Base-by-base conservation (phyloP, 1,140 invertebrate species). In the Alviniconcha marisindica region DNA sequence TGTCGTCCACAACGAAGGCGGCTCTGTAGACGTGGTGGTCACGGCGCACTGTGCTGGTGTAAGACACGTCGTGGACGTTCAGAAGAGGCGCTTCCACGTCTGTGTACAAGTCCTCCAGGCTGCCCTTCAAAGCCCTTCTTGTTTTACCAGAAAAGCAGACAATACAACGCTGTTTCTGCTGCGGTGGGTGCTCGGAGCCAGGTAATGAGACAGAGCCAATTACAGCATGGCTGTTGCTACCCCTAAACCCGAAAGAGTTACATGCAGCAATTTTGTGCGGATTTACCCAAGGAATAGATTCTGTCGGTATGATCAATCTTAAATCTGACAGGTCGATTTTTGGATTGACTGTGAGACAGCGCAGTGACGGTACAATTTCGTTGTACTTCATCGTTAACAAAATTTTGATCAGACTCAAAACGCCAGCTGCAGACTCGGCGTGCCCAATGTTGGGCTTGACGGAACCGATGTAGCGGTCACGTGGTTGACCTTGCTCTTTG, bases 391-490 rank as follows among this genome's bases (percentile, higher is more conserved):
- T 90, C 90, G 90, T 91, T 0, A 91, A 82, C 36, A 91, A 69
- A 40, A 91, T 85, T 69, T 81, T 84, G 73, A 84, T 84, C 21
- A 84, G 71, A n/a, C 83, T 78, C 24, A 79, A 54, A 0, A 79
- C 79, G 3, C 83, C 83, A 7, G 83, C 83, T 7, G 83, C 83
- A 4, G 83, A 81, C 73, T 84, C 83, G 24, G 79, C 77, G 85
- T 91, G 90, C 10, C 89, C 90, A 24, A 91, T 90, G 76, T 91
- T 91, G 69, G 90, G 89, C 69, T 91, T 91, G 4, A 90, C 88
- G 31, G 90, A 91, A 15, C 90, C 90, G 7, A 90, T 88, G 69
- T 79, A 86, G 44, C 84, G 76, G 21, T 73, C 38, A 33, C 82
- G 71, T 15, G 56, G 76, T 69, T 44, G 54, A 40, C 63, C 71